phyloP scores from a whole-genome alignment of 2,113 vertebrate genomes.

The Phainopepla nitens region DNA sequence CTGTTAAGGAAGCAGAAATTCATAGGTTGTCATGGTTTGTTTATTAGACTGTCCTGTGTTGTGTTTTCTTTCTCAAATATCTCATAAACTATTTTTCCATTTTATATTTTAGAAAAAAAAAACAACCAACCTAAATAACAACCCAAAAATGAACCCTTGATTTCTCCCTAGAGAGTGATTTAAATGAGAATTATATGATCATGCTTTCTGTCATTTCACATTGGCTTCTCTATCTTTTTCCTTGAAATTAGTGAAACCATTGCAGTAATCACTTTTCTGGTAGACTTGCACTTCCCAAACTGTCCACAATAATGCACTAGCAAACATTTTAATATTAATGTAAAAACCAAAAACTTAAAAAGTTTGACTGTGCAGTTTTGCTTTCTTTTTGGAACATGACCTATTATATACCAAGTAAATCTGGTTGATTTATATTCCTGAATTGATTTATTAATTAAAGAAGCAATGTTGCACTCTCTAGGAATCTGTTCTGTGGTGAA shows the following conservation, averaged over 20 bases:
- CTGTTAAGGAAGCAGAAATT: neutral
- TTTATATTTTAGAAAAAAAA: neutral
- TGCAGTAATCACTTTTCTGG: conserved; percentile 7
- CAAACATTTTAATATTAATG: neutral
- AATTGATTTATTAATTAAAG: conserved; percentile 44
- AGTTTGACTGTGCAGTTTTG: neutral
- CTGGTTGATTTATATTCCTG: conserved; percentile 10
- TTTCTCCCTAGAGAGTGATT: neutral
- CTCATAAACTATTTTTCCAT: neutral
- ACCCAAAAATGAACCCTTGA: neutral
- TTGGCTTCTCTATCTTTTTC: neutral
- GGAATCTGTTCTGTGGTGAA: conserved; percentile 12
- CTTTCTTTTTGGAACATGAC: neutral
- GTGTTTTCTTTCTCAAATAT: conserved; percentile 12
- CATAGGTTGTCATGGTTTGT: neutral
- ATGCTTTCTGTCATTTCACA: neutral
- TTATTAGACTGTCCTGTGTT: neutral
- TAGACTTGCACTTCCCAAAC: neutral
- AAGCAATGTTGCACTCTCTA: neutral
- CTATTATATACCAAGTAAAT: neutral
- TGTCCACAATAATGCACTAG: neutral
- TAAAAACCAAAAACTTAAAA: neutral
- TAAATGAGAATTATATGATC: neutral
- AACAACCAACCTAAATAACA: neutral
- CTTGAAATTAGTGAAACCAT: neutral